Evolutionary conservation across 2,113 vertebrate genomes (phyloP).

Genomic region (Sturnira hondurensis): DNA sequence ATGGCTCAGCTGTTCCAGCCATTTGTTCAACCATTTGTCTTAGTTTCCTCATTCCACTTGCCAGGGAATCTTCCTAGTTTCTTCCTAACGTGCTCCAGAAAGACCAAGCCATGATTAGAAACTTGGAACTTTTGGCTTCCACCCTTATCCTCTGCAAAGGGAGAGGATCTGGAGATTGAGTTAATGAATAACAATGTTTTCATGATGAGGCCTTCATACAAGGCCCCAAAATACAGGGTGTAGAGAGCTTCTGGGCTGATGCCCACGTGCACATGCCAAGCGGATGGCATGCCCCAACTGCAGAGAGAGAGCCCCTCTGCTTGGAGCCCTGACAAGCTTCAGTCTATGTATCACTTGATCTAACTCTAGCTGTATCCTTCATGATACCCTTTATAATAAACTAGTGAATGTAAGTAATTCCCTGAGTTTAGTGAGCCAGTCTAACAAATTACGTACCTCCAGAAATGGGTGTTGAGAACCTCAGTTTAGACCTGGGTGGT

Average conservation of each 20-base stretch:
- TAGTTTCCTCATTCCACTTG: too few species aligned
- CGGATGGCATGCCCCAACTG: neutral
- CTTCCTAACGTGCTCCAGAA: neutral
- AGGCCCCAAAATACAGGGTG: neutral
- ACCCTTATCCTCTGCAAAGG: neutral
- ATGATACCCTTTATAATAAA: neutral
- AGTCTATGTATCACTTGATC: neutral
- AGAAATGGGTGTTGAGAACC: neutral
- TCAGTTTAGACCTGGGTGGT: neutral
- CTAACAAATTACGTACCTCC: neutral
- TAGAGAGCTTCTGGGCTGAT: neutral
- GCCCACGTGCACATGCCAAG: neutral
- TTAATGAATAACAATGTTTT: neutral
- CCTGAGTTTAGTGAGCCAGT: neutral
- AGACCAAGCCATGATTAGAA: neutral
- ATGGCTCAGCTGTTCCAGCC: too few species aligned
- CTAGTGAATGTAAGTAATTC: neutral
- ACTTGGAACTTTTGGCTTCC: neutral
- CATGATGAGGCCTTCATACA: neutral
- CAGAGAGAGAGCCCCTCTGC: neutral
- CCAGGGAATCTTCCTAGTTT: too few species aligned
- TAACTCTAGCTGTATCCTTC: neutral
- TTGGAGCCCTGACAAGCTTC: too few species aligned
- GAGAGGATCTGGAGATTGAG: neutral
- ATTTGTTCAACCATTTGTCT: too few species aligned